Evolutionary conservation across 1,140 invertebrate species (phyloP).

Genomic region (Lithobius niger): DNA sequence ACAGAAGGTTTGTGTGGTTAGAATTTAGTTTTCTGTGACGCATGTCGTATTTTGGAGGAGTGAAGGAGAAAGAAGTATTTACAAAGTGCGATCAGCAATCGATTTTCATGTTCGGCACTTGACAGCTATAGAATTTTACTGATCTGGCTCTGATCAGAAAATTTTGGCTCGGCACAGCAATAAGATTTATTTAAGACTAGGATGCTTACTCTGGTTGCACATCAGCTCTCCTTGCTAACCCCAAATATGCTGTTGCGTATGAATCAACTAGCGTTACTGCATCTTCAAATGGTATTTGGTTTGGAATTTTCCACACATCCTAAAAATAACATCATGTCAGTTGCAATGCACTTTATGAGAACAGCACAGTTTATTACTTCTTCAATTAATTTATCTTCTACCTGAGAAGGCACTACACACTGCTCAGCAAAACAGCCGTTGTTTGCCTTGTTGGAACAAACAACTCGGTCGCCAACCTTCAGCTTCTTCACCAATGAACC

Average conservation of each 20-base stretch:
- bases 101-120: too few relatives aligned
- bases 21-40: too few relatives aligned
- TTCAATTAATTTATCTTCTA: constrained; percentile 22
- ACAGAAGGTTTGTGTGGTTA: too few relatives aligned
- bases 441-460: constrained; percentile 37
- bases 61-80: too few relatives aligned
- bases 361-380: background rate
- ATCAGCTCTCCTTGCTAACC: background rate
- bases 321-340: background rate
- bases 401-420: constrained; percentile 35
- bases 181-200: too few relatives aligned
- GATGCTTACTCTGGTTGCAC: background rate
- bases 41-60: too few relatives aligned
- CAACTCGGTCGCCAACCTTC: constrained; percentile 27
- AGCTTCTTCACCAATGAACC: constrained; percentile 29
- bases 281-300: background rate
- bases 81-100: too few relatives aligned
- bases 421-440: constrained; percentile 41
- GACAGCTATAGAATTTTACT: too few relatives aligned
- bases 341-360: background rate
- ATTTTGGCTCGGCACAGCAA: too few relatives aligned
- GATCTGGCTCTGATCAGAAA: too few relatives aligned
- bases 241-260: background rate
- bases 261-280: background rate
- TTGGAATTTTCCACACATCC: background rate